phyloP scores from a whole-genome alignment of 2,797 vertebrate species.

The Lagodon rhomboides region DNA sequence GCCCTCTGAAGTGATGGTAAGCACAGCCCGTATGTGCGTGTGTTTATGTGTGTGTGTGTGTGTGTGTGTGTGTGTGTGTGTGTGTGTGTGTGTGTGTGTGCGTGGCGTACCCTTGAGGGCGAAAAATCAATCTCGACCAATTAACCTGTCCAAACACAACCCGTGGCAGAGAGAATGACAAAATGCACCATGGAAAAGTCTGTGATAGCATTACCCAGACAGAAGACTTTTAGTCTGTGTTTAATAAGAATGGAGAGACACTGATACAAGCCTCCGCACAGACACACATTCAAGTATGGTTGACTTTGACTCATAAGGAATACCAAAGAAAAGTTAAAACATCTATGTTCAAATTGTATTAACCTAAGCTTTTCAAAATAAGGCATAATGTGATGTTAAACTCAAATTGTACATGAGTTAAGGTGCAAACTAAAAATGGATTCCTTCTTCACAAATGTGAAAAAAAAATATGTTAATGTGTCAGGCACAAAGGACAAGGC shows the following conservation, averaged over 20 bases:
- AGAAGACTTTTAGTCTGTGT: conserved; percentile 48
- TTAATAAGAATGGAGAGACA: conserved; percentile 30
- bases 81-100: conserved; percentile 8
- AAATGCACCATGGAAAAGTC: conserved; percentile 29
- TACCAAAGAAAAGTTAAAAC: conserved; percentile 24
- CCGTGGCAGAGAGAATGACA: conserved; percentile 49
- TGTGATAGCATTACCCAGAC: conserved; percentile 36
- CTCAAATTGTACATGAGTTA: background rate
- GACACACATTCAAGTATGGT: conserved; percentile 1
- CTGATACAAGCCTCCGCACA: background rate
- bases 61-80: background rate
- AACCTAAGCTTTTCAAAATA: background rate
- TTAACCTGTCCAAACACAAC: conserved; percentile 69
- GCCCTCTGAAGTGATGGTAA: background rate
- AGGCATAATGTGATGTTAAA: background rate
- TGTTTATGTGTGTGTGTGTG: background rate
- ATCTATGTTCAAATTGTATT: conserved; percentile 23
- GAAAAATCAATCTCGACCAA: conserved; percentile 62
- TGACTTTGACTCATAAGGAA: conserved; percentile 11
- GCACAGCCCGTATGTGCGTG: background rate
- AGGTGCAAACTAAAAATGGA: too few relatives aligned
- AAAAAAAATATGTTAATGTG: too few relatives aligned
- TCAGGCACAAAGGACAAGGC: too few relatives aligned
- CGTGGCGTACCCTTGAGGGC: background rate
- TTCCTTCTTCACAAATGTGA: too few relatives aligned